phyloP scores from a whole-genome alignment of 2,113 vertebrate genomes.

The Halcyon malimbica region DNA sequence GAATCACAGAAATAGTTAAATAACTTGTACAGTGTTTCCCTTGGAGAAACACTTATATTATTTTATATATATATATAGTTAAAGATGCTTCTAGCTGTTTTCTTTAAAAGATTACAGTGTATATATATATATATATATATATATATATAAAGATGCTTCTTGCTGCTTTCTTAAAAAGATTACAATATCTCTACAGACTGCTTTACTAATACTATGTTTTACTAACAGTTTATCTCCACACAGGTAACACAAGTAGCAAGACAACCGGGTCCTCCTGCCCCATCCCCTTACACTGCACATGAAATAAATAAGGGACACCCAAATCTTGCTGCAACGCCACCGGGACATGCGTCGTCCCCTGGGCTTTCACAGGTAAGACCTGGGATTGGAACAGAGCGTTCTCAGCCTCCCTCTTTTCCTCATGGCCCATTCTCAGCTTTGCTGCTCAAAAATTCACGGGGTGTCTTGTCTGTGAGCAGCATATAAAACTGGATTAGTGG shows the following conservation, averaged over 20 bases:
- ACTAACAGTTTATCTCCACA: conserved; percentile 73
- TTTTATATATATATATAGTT: neutral
- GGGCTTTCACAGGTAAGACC: conserved; percentile 95
- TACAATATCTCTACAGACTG: neutral
- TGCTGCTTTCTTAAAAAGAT: neutral
- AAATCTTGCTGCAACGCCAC: conserved; percentile 90
- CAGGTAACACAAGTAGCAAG: conserved; percentile 90
- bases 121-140: too few species aligned
- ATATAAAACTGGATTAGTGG: too few species aligned
- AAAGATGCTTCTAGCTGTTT: neutral
- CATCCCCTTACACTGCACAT: conserved; percentile 88
- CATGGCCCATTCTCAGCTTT: neutral
- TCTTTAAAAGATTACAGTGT: neutral
- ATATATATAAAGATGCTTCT: neutral
- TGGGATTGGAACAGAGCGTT: conserved; percentile 33
- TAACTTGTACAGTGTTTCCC: neutral
- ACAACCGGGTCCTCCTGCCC: conserved; percentile 84
- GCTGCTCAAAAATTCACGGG: neutral
- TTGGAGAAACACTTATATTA: neutral
- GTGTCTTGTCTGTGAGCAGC: neutral
- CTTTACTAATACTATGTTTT: conserved; percentile 51
- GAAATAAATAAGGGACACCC: conserved; percentile 97
- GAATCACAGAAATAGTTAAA: neutral
- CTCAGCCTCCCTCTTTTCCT: neutral
- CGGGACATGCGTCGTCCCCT: conserved; percentile 92